phyloP scores from a whole-genome alignment of 2,888 invertebrate genomes.

The Nasonia oneida region DNA sequence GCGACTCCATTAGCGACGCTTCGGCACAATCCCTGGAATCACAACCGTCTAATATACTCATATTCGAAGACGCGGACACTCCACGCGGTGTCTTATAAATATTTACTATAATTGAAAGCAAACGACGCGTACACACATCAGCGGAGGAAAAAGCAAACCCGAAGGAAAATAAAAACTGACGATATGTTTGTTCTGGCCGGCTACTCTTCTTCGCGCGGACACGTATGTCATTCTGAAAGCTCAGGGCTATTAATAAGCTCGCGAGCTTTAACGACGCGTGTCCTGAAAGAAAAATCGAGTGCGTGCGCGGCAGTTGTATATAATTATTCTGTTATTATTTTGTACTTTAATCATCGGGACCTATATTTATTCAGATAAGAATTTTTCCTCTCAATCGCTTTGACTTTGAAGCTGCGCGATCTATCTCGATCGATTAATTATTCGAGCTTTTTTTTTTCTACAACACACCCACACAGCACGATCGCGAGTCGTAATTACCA shows the following conservation, averaged over 20 bases:
- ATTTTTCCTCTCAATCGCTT: not conserved
- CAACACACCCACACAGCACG: not conserved
- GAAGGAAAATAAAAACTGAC: conserved; percentile 1
- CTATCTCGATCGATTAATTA: not conserved
- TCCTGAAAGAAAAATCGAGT: not conserved
- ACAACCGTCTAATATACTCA: not conserved
- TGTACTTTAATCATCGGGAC: not conserved
- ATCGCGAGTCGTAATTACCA: not conserved
- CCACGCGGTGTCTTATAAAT: not conserved
- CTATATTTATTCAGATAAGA: not conserved
- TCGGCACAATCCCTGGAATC: not conserved
- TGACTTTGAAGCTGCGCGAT: not conserved
- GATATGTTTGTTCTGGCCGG: not conserved
- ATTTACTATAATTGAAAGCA: not conserved
- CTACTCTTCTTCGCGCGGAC: not conserved
- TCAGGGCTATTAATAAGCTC: not conserved
- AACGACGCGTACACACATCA: not conserved
- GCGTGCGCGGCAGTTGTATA: not conserved
- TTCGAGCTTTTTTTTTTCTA: not conserved
- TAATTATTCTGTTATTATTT: not conserved
- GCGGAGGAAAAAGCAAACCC: not conserved
- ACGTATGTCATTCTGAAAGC: not conserved
- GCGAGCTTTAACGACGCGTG: not conserved
- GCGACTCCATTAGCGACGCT: not conserved
- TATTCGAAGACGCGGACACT: not conserved